phyloP scores from a whole-genome alignment of 1,140 invertebrate genomes.

The Drosophila cardini region DNA sequence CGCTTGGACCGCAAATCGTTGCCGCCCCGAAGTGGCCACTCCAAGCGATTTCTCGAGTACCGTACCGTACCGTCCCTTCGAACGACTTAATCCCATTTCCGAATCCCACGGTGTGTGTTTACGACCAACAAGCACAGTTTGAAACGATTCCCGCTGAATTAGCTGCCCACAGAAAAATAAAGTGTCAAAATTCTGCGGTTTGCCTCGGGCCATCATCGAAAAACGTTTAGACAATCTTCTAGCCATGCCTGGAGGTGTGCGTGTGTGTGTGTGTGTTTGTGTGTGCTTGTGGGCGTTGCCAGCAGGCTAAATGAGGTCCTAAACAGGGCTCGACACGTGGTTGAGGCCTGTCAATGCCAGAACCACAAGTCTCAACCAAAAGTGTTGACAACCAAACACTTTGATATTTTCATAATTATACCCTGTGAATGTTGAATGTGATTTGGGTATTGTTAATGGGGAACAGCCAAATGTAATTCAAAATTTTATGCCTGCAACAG shows the following conservation, averaged over 20 bases:
- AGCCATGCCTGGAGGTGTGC: background rate
- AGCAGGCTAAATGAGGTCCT: slow-evolving; percentile 67
- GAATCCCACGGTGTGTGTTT: slow-evolving; percentile 82
- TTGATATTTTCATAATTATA: slow-evolving; percentile 44
- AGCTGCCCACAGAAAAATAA: slow-evolving; percentile 56
- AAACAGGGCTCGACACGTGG: slow-evolving; percentile 41
- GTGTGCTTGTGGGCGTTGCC: slow-evolving; percentile 49
- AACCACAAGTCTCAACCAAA: slow-evolving; percentile 27
- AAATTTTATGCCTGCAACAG: too few relatives aligned
- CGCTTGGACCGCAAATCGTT: slow-evolving; percentile 73
- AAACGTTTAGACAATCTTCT: slow-evolving; percentile 3
- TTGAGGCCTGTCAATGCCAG: slow-evolving; percentile 60
- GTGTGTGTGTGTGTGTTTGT: slow-evolving; percentile 22
- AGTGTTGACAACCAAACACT: slow-evolving; percentile 65
- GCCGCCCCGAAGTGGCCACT: slow-evolving; percentile 73
- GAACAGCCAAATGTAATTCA: background rate
- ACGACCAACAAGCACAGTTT: slow-evolving; percentile 80
- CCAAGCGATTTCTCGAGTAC: slow-evolving; percentile 71
- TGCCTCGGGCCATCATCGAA: slow-evolving; percentile 46
- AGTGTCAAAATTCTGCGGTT: slow-evolving; percentile 64
- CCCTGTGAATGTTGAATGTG: slow-evolving; percentile 3
- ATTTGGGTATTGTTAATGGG: too few relatives aligned
- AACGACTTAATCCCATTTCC: slow-evolving; percentile 5
- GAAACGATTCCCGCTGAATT: slow-evolving; percentile 59
- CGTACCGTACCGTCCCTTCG: slow-evolving; percentile 33